These are phyloP conservation scores for Sphyrna mokarran DNA, from an alignment of 2,113 vertebrate genomes.

Conservation along the genomic window DNA sequence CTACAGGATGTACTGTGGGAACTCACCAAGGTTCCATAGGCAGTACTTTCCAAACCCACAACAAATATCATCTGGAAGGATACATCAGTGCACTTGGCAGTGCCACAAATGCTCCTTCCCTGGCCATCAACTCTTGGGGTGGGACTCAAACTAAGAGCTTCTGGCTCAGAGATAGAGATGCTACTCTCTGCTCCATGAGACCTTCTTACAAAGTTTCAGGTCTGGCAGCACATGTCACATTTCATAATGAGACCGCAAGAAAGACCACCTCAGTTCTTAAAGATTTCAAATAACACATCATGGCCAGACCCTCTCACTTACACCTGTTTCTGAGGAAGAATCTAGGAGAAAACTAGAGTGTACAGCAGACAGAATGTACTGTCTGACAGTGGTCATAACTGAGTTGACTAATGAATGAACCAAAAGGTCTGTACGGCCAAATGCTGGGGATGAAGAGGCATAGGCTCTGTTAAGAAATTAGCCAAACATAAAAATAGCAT, in stretches of 20 bases:
- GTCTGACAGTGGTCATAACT: background rate
- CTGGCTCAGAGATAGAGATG: no score
- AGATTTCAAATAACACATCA: background rate
- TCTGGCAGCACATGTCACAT: background rate
- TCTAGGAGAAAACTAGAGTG: background rate
- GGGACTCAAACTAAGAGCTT: no score
- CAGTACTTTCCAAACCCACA: no score
- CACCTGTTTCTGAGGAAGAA: background rate
- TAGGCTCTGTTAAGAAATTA: background rate
- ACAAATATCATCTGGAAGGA: no score
- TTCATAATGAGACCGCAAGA: background rate
- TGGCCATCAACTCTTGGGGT: no score
- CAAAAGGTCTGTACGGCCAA: background rate
- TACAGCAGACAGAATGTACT: background rate
- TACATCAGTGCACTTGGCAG: no score
- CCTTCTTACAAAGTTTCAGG: background rate
- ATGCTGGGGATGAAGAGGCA: no score
- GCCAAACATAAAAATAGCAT: background rate
- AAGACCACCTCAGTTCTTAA: background rate
- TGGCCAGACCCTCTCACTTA: background rate
- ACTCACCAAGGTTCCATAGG: no score
- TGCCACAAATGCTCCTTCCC: no score
- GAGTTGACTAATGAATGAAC: background rate
- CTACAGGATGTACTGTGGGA: no score
- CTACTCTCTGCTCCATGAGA: no score